A percentile compares a stretch with the other conserved stretches of the same genome.
These are phyloP conservation scores for Emys orbicularis DNA, from an alignment of 2,797 vertebrate species.

Conservation along the genomic window DNA sequence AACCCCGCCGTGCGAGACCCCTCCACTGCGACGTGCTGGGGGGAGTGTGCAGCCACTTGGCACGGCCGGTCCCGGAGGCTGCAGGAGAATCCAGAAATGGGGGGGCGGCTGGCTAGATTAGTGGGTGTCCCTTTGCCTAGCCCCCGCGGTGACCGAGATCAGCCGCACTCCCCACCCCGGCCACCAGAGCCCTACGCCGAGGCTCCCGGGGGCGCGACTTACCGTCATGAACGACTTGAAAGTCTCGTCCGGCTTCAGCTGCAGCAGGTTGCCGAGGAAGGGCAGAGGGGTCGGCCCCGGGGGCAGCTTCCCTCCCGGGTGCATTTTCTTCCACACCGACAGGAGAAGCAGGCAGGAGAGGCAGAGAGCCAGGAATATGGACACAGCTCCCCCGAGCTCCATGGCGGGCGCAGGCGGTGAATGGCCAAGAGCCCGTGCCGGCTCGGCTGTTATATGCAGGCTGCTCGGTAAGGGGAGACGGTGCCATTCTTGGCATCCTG, in stretches of 20 bases:
- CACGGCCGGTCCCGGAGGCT: too few species aligned
- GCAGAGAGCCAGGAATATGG: conserved; percentile 58
- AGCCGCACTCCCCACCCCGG: neutral
- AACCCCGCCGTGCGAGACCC: too few species aligned
- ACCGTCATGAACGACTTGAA: conserved; percentile 80
- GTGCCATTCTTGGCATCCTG: neutral
- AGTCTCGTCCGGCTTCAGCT: conserved; percentile 64
- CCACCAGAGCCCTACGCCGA: too few species aligned
- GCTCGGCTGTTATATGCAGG: neutral
- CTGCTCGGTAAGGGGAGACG: neutral
- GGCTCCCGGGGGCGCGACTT: conserved; percentile 4
- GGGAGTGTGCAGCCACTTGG: too few species aligned
- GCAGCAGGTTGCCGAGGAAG: conserved; percentile 81
- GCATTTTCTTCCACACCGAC: conserved; percentile 57
- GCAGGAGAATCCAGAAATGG: too few species aligned
- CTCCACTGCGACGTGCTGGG: too few species aligned
- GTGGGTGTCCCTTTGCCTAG: neutral
- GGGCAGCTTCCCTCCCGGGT: conserved; percentile 68
- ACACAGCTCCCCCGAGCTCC: conserved; percentile 49
- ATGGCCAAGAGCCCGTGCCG: neutral
- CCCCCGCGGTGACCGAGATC: neutral
- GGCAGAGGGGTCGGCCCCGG: conserved; percentile 80
- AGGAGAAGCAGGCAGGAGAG: conserved; percentile 67
- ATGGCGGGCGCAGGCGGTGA: neutral
- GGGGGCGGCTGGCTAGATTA: neutral